Evolutionary conservation across 2,113 vertebrate species (phyloP).

Genomic region (Gavia stellata): DNA sequence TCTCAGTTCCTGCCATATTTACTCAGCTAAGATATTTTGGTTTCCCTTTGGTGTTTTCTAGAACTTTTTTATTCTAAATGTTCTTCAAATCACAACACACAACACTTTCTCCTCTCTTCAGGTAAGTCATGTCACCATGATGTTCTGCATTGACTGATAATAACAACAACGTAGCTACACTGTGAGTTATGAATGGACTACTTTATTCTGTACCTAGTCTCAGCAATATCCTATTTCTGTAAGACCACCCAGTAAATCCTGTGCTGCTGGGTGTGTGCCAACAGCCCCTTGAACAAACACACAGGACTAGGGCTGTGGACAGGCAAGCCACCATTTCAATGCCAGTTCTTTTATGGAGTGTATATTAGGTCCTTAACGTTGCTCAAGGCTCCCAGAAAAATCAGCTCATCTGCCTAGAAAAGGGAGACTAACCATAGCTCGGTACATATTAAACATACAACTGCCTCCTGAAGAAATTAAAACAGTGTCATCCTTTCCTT

Average conservation of each 20-base stretch:
- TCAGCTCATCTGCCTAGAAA: neutral
- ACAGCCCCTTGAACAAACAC: neutral
- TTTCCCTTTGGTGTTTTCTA: neutral
- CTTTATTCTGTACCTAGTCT: neutral
- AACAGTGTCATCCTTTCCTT: neutral
- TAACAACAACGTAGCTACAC: neutral
- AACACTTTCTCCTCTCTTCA: neutral
- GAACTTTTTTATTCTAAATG: neutral
- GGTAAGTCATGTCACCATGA: neutral
- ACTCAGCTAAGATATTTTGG: neutral
- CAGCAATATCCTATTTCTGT: neutral
- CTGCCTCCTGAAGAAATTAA: neutral
- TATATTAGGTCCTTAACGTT: neutral
- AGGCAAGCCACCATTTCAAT: neutral
- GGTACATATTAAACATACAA: neutral
- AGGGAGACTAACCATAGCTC: neutral
- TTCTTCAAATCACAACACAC: neutral
- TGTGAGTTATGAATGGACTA: neutral
- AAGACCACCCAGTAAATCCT: neutral
- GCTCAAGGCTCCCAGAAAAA: neutral
- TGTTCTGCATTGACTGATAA: neutral
- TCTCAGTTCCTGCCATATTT: neutral
- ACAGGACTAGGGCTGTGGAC: neutral
- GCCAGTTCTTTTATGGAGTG: rapidly evolving
- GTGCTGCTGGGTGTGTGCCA: neutral